A percentile compares a stretch with the other conserved stretches of the same genome.
Conservation (phyloP, 2,888 invertebrate genomes). For the Dusona sp. region DNA sequence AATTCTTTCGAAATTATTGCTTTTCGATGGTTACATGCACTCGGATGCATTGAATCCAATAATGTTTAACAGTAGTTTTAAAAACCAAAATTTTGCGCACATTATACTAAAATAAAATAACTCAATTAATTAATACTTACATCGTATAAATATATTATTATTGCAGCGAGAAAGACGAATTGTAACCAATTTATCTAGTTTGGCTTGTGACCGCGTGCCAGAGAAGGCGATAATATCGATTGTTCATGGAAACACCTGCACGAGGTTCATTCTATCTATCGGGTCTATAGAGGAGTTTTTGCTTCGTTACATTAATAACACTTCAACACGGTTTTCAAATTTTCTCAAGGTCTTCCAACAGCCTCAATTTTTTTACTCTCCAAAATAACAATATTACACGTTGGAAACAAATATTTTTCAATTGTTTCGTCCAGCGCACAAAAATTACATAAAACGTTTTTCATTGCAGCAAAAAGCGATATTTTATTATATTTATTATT, state of each 20-base stretch:
- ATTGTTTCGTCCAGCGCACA: neutral
- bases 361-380: neutral
- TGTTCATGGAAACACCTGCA: constrained; percentile 73
- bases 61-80: neutral
- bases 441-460: neutral
- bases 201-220: constrained; percentile 65
- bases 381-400: neutral
- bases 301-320: constrained; percentile 22
- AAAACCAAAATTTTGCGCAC: neutral
- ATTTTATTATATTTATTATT: neutral
- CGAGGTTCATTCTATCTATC: constrained; percentile 58
- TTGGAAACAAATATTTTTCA: neutral
- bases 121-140: neutral
- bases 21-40: neutral
- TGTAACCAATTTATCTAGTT: constrained; percentile 48
- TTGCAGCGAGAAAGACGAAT: constrained; percentile 33
- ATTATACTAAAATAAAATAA: neutral
- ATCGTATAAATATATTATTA: neutral
- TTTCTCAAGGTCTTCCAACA: constrained; percentile 38
- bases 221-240: constrained; percentile 77
- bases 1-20: neutral
- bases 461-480: neutral
- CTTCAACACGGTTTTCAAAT: constrained; percentile 32
- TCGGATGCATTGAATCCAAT: neutral
- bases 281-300: constrained; percentile 41